Evolutionary conservation across 1,140 invertebrate species (phyloP).

Genomic region (Lasioglossum baleicum): DNA sequence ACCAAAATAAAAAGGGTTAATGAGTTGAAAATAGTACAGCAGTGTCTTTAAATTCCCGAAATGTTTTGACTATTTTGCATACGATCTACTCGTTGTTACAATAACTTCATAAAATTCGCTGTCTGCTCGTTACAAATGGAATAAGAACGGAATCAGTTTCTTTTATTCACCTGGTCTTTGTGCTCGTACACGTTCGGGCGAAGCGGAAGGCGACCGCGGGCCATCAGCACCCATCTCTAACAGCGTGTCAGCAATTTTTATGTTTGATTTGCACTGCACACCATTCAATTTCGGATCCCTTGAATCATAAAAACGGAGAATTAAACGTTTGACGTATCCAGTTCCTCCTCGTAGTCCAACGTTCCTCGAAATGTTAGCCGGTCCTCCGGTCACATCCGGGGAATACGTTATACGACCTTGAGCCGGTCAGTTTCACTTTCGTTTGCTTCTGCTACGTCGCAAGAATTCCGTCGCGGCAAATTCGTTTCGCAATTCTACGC

Average conservation of each 20-base stretch:
- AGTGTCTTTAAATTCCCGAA: no score
- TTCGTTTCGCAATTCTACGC: slow-evolving; percentile 32
- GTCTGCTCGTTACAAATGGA: no score
- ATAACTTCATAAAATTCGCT: no score
- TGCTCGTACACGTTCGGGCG: slow-evolving; percentile 67
- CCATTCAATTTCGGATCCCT: slow-evolving; percentile 71
- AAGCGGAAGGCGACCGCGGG: slow-evolving; percentile 63
- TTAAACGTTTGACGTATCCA: not conserved
- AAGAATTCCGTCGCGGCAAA: slow-evolving; percentile 17
- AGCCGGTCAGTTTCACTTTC: slow-evolving; percentile 43
- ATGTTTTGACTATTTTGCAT: no score
- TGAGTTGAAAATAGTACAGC: no score
- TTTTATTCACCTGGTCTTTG: slow-evolving; percentile 69
- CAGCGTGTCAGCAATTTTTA: slow-evolving; percentile 23
- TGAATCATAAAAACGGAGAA: not conserved
- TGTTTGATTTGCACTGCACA: slow-evolving; percentile 47
- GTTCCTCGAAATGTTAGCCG: no score
- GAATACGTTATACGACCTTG: slow-evolving; percentile 16
- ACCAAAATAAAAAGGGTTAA: no score
- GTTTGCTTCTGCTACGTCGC: slow-evolving; percentile 21
- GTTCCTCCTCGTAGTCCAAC: not conserved
- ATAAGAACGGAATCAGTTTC: not conserved
- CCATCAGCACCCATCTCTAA: slow-evolving; percentile 71
- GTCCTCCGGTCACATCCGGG: not conserved
- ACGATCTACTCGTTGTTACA: no score